phyloP scores from a whole-genome alignment of 2,888 invertebrate species.

The Ryuthela nishihirai region DNA sequence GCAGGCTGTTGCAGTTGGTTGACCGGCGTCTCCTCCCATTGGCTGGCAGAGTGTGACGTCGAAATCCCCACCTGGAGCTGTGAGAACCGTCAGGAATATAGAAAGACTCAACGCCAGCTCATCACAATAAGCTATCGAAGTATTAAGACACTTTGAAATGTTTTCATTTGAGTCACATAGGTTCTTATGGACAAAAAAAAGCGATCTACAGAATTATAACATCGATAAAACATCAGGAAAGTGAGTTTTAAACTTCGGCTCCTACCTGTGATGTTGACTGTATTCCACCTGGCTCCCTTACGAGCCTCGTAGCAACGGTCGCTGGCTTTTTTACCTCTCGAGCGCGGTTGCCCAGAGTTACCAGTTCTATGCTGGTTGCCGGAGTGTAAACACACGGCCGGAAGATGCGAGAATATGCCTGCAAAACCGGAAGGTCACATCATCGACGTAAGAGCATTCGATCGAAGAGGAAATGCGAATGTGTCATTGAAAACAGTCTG shows the following conservation, averaged over 20 bases:
- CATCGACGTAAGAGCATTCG: background rate
- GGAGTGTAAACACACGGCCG: slow-evolving; percentile 27
- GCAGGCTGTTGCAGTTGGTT: slow-evolving; percentile 4
- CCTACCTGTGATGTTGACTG: too few species aligned
- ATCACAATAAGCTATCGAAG: too few species aligned
- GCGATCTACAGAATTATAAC: background rate
- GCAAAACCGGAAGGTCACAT: too few species aligned
- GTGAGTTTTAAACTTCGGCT: background rate
- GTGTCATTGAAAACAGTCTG: background rate
- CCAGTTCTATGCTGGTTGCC: slow-evolving; percentile 32
- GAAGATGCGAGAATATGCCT: too few species aligned
- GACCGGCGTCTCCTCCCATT: background rate
- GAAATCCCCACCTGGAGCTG: slow-evolving; percentile 3
- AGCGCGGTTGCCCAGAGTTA: slow-evolving; percentile 25
- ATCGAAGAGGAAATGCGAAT: background rate
- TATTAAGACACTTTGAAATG: too few species aligned
- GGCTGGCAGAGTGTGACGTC: slow-evolving; percentile 4
- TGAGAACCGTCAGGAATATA: slow-evolving; percentile 11
- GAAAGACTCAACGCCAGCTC: too few species aligned
- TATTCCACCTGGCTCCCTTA: background rate
- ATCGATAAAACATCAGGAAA: background rate
- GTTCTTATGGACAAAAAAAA: too few species aligned
- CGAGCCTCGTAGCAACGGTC: background rate
- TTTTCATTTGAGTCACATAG: too few species aligned
- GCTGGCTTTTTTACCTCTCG: background rate